These are phyloP conservation scores for Zaprionus lineosus DNA, from an alignment of 2,888 invertebrate species.

Conservation along the genomic window DNA sequence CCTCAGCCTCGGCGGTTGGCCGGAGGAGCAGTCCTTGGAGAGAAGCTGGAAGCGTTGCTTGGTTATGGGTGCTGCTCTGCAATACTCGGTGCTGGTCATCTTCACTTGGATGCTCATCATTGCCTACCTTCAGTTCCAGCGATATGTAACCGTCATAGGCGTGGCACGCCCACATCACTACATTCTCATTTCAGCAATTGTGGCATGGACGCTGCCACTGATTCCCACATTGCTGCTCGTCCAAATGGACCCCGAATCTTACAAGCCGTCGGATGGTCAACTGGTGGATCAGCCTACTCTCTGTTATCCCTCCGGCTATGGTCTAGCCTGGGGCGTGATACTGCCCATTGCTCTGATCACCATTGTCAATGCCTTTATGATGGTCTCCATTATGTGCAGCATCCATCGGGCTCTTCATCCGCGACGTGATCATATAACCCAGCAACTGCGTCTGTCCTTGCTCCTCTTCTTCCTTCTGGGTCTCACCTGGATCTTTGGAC, in stretches of 20 bases:
- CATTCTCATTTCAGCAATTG: conserved; percentile 85
- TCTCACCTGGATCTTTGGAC: conserved; percentile 86
- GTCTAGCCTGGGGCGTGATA: conserved; percentile 84
- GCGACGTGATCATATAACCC: conserved; percentile 80
- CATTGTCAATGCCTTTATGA: conserved; percentile 84
- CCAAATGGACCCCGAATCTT: conserved; percentile 83
- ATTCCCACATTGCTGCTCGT: conserved; percentile 84
- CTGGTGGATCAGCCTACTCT: conserved; percentile 72
- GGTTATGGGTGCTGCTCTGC: conserved; percentile 85
- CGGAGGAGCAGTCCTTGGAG: conserved; percentile 52
- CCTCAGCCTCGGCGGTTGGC: conserved; percentile 60
- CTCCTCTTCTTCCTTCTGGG: conserved; percentile 86
- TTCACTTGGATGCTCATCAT: conserved; percentile 90
- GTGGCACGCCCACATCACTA: conserved; percentile 85
- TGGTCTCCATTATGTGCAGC: conserved; percentile 84
- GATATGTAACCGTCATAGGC: conserved; percentile 87
- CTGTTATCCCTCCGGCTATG: conserved; percentile 85
- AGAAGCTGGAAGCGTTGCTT: conserved; percentile 83
- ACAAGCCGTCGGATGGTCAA: conserved; percentile 78
- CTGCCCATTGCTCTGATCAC: conserved; percentile 85
- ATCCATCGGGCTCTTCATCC: conserved; percentile 80
- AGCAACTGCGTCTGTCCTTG: conserved; percentile 85
- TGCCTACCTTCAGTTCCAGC: conserved; percentile 87
- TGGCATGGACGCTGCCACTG: conserved; percentile 87
- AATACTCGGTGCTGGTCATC: conserved; percentile 87